phyloP scores from a whole-genome alignment of 2,888 invertebrate genomes.

The Lasioglossum leucozonium region DNA sequence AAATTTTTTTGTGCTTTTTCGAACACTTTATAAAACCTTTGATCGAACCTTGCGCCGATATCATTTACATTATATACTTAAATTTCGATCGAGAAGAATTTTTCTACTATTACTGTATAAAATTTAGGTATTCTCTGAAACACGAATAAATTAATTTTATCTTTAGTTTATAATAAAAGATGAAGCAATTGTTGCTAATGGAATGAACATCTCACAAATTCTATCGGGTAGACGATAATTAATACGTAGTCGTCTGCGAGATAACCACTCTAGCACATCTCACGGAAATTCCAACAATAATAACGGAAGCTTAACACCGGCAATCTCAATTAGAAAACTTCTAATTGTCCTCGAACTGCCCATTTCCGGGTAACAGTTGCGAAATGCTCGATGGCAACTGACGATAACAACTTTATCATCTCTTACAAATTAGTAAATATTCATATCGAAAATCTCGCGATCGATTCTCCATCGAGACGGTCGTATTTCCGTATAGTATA shows the following conservation, averaged over 20 bases:
- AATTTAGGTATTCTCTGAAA: too few species aligned
- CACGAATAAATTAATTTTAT: too few species aligned
- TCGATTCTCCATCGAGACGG: background rate
- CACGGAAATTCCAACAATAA: background rate
- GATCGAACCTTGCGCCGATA: too few species aligned
- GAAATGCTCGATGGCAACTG: conserved; percentile 21
- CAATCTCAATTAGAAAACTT: conserved; percentile 20
- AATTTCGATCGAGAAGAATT: too few species aligned
- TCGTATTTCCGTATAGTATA: too few species aligned
- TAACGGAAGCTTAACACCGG: background rate
- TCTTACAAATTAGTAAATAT: background rate
- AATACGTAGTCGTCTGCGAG: background rate
- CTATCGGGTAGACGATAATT: too few species aligned
- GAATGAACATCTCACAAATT: background rate
- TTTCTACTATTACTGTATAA: too few species aligned
- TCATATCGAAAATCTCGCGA: conserved; percentile 6
- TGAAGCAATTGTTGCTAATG: too few species aligned
- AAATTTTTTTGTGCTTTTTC: too few species aligned
- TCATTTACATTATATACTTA: too few species aligned
- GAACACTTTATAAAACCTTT: too few species aligned
- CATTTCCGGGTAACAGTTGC: background rate
- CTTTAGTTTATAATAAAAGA: too few species aligned
- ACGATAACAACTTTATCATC: conserved; percentile 12
- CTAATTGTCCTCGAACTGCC: background rate
- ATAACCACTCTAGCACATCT: background rate